Base-by-base conservation (phyloP, 2,888 invertebrate genomes). In the Crocallis elinguaria region DNA sequence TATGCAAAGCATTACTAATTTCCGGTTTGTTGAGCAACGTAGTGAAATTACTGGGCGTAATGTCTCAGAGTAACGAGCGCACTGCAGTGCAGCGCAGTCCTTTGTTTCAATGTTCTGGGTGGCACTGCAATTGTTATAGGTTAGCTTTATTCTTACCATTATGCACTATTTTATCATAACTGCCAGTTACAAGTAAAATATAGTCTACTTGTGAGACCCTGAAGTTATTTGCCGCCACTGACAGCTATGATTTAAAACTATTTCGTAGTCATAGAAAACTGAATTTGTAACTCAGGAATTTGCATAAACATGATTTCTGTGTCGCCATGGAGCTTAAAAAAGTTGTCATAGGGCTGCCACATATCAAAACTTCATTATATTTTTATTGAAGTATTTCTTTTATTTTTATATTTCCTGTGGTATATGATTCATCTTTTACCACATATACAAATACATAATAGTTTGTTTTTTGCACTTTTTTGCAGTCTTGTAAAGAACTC, bases 251-350 rank as follows among this genome's bases (percentile, higher is more conserved):
- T 63, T 66, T 66, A 62, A 56, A 60, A 57, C 62, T 60, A 60
- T 62, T 67, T 57, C 48, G 55, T 67, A 67, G 67, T 67, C 67
- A 67, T 67, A 64, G 65, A 65, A 54, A 60, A 65, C 58, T 65
- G 64, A 64, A 67, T 67, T 56, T 61, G 62, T 60, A 57, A 67
- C 64, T 54, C 33, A 49, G 32, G 58, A 45, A 63, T 61, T 60
- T 62, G 44, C 63, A 67, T 67, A 60, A 62, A 65, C 62, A 62
- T 57, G 60, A 58, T 60, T 60, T 56, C 59, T 58, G 60, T 55
- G 56, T 55, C 57, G 61, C 57, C 52, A 66, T 43, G 55, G 30
- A 29, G 62, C 60, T 62, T 62, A 57, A 62, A 64, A 64, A 60
- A 62, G 45, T 42, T 46, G 39, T 39, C 36, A 11, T 46, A 64